Evolutionary conservation across 2,797 vertebrate genomes (phyloP).

Genomic region (Pangasius krempfi): DNA sequence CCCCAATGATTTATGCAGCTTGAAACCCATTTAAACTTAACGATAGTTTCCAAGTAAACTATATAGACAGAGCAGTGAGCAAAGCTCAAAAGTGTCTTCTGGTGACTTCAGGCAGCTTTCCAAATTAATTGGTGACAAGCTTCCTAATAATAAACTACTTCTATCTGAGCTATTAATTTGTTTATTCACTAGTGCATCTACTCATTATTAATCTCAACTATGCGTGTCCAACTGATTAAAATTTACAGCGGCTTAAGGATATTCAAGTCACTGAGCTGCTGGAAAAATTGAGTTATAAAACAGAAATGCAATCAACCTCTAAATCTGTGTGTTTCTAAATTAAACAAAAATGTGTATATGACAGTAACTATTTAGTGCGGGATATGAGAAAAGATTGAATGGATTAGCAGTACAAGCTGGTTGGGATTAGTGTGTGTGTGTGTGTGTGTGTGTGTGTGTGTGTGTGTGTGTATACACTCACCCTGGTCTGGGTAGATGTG

Average conservation of each 20-base stretch:
- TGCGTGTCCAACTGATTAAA: neutral
- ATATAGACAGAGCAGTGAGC: neutral
- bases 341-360: neutral
- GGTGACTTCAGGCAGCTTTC: neutral
- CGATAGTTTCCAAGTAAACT: neutral
- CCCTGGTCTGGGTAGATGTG: conserved; percentile 93
- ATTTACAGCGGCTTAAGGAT: neutral
- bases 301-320: neutral
- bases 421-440: neutral
- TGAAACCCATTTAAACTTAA: neutral
- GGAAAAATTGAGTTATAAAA: neutral
- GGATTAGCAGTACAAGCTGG: neutral
- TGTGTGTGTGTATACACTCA: conserved; percentile 69
- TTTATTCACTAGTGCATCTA: conserved; percentile 3
- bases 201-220: conserved; percentile 18
- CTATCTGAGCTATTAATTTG: neutral
- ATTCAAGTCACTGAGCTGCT: conserved; percentile 5
- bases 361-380: neutral
- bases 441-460: neutral
- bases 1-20: neutral
- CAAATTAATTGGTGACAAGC: conserved; percentile 7
- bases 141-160: neutral
- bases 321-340: neutral
- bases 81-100: conserved; percentile 1
- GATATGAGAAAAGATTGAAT: neutral